phyloP scores from a whole-genome alignment of 1,140 invertebrate species.

The Drosophila parvula region DNA sequence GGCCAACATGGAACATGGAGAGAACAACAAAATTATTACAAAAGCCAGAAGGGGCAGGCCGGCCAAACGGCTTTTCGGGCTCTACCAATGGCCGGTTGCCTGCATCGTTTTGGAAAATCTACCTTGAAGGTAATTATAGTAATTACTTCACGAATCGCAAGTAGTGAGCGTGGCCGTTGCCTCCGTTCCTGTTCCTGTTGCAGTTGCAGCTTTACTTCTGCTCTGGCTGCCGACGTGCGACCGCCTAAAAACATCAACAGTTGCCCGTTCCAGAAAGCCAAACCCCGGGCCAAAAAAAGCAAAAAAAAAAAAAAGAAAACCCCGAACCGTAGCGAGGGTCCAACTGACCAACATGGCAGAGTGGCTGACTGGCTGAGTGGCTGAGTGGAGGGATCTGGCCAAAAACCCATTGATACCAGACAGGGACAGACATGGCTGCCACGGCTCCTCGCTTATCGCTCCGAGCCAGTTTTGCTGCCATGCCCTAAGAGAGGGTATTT shows the following conservation, averaged over 20 bases:
- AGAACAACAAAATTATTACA: slow-evolving; percentile 73
- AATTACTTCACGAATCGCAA: slow-evolving; percentile 84
- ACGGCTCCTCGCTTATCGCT: slow-evolving; percentile 48
- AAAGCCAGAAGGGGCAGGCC: slow-evolving; percentile 59
- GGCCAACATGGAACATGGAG: slow-evolving; percentile 18
- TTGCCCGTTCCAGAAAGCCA: slow-evolving; percentile 67
- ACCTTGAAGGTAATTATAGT: slow-evolving; percentile 84
- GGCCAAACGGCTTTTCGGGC: slow-evolving; percentile 56
- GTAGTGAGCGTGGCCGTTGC: slow-evolving; percentile 71
- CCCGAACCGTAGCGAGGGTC: background rate
- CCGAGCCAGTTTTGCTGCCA: slow-evolving; percentile 32
- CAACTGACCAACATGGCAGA: slow-evolving; percentile 42
- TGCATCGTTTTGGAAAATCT: slow-evolving; percentile 84
- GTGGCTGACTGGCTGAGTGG: slow-evolving; percentile 13
- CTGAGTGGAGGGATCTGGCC: slow-evolving; percentile 46
- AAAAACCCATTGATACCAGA: slow-evolving; percentile 76
- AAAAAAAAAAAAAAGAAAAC: too few relatives aligned
- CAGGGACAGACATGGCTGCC: slow-evolving; percentile 66
- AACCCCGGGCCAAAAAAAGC: slow-evolving; percentile 39
- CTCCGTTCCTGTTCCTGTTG: slow-evolving; percentile 26
- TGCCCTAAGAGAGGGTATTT: background rate
- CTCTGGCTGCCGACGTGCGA: slow-evolving; percentile 78
- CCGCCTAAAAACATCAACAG: slow-evolving; percentile 84
- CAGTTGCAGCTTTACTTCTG: slow-evolving; percentile 20
- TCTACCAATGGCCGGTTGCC: slow-evolving; percentile 51